Evolutionary conservation across 2,113 vertebrate genomes (phyloP).

Genomic region (human (Homo sapiens)): GRCh38 chrX:24116501-24117000

Average conservation of each 20-base stretch:
- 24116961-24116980: too few species aligned
- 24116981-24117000: too few species aligned
- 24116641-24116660: not conserved
- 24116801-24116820: conserved; percentile 19
- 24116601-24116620: not conserved
- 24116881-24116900: too few species aligned
- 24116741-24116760: conserved; percentile 24
- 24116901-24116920: too few species aligned
- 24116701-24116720: not conserved
- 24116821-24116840: conserved; percentile 52
- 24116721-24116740: not conserved
- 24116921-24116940: too few species aligned
- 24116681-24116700: not conserved
- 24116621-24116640: not conserved
- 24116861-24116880: too few species aligned
- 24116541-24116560: not conserved
- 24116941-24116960: too few species aligned
- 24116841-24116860: too few species aligned
- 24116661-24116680: not conserved
- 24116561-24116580: not conserved
- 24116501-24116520: not conserved
- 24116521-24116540: not conserved
- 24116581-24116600: not conserved
- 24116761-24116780: conserved; percentile 33
- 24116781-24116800: conserved; percentile 47